phyloP scores from a whole-genome alignment of 2,797 vertebrate genomes.

The Gallinago stenura region DNA sequence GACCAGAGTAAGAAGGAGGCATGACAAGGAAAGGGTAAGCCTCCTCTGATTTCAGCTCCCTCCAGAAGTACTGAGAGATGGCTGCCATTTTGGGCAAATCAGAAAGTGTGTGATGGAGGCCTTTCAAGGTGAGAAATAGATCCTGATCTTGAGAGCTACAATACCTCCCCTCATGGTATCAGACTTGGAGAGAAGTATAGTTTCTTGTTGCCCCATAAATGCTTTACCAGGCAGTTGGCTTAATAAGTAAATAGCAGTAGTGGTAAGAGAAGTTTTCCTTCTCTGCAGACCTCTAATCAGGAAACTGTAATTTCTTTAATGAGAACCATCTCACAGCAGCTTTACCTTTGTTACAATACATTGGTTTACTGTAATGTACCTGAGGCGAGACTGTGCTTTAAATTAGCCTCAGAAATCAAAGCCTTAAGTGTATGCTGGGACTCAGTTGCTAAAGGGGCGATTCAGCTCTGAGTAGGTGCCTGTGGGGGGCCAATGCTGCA shows the following conservation, averaged over 20 bases:
- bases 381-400: neutral
- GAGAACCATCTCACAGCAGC: neutral
- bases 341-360: neutral
- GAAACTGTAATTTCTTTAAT: neutral
- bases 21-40: neutral
- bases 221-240: neutral
- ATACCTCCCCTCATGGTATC: neutral
- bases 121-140: neutral
- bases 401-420: neutral
- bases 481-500: neutral
- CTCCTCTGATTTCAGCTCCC: neutral
- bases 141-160: neutral
- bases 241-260: neutral
- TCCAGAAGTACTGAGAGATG: neutral
- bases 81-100: neutral
- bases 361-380: neutral
- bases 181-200: neutral
- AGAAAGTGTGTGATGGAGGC: neutral
- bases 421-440: accelerated
- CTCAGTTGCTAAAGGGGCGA: neutral
- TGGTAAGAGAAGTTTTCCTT: neutral
- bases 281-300: neutral
- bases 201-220: neutral
- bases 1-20: neutral
- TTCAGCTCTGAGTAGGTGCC: neutral